Conservation (phyloP, 2,113 vertebrate species). For the Gymnogyps californianus region DNA sequence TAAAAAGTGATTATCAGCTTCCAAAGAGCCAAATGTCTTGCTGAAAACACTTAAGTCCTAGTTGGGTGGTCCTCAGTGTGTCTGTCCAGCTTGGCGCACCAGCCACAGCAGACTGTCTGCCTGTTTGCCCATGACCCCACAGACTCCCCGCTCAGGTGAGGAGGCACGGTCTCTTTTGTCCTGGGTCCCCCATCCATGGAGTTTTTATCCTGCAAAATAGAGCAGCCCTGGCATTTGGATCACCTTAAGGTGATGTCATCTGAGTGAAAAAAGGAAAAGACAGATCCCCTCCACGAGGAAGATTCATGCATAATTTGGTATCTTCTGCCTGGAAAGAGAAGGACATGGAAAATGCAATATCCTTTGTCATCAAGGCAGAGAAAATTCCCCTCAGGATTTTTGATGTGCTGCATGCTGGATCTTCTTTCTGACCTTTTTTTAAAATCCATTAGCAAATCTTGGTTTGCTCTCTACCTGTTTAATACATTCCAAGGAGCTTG, state of each 20-base stretch:
- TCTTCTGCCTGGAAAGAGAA: background rate
- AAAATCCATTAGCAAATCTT: background rate
- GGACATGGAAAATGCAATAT: background rate
- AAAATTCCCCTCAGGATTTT: background rate
- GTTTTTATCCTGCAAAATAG: background rate
- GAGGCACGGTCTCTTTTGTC: background rate
- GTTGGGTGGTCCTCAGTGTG: background rate
- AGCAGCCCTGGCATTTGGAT: background rate
- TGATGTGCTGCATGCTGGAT: background rate
- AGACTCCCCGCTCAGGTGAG: background rate
- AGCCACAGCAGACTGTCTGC: background rate
- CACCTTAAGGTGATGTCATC: background rate
- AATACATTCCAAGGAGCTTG: background rate
- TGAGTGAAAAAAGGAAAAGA: background rate
- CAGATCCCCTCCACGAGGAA: background rate
- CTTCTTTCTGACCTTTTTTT: background rate
- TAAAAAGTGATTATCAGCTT: background rate
- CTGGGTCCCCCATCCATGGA: background rate
- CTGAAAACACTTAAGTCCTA: background rate
- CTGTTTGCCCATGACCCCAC: background rate
- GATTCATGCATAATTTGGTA: background rate
- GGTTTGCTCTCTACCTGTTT: background rate
- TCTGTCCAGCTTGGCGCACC: background rate
- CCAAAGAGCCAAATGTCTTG: background rate
- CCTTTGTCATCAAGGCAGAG: background rate